Conservation (phyloP, 1,140 invertebrate species). For the Chionoecetes opilio region DNA sequence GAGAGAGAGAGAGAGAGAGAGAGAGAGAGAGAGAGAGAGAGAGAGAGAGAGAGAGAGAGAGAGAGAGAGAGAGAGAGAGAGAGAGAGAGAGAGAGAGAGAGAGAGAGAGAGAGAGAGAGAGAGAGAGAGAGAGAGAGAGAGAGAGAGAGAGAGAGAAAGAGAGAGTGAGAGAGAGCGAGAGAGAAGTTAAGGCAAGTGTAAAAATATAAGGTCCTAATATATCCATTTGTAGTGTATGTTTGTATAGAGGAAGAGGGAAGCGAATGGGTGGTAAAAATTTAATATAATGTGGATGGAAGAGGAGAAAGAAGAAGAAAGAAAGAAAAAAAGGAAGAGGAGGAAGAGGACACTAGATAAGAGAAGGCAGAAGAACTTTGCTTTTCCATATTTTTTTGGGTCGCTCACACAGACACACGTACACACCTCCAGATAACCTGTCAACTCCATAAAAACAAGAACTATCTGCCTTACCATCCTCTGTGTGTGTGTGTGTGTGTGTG, state of each 20-base stretch:
- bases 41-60: no score
- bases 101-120: no score
- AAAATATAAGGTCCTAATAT: no score
- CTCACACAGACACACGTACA: not conserved
- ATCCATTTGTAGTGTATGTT: no score
- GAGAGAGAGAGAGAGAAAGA: no score
- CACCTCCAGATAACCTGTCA: slow-evolving; percentile 18
- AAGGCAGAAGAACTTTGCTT: not conserved
- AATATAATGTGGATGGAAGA: not conserved
- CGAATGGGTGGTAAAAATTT: not conserved
- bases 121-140: no score
- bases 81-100: no score
- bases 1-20: no score
- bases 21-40: no score
- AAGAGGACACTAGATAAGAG: not conserved
- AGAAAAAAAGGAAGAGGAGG: not conserved
- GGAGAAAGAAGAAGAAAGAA: not conserved
- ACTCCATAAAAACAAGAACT: not conserved
- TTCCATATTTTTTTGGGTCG: not conserved
- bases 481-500: no score
- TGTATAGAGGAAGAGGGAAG: not conserved
- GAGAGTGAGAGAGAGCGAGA: not conserved
- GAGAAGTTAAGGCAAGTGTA: not conserved
- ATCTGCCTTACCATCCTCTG: not conserved
- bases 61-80: no score